A percentile compares a stretch with the other conserved stretches of the same genome.
Conservation (phyloP, 92 coral and sea anemone genomes). For the Palythoa grandis region DNA sequence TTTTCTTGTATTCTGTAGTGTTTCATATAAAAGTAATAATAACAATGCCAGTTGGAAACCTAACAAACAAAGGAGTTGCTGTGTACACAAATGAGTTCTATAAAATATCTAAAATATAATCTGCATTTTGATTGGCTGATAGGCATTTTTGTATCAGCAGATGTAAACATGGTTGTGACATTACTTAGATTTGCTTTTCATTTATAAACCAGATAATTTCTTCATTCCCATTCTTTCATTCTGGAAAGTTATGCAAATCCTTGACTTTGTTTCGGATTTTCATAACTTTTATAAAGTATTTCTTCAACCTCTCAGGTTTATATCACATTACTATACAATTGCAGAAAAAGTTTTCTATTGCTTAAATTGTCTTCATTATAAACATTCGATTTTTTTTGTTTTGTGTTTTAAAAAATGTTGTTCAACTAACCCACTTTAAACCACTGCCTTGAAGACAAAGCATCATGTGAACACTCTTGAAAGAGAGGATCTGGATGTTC, state of each 20-base stretch:
- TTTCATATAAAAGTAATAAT: neutral
- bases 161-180: too few relatives aligned
- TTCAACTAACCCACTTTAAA: constrained; percentile 32
- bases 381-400: neutral
- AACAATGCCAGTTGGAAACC: neutral
- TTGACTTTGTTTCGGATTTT: neutral
- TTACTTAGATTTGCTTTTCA: neutral
- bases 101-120: too few relatives aligned
- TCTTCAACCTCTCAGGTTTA: too few relatives aligned
- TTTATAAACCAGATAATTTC: neutral
- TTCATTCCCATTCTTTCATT: too few relatives aligned
- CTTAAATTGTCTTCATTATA: neutral
- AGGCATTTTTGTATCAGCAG: too few relatives aligned
- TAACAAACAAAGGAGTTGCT: neutral
- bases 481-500: constrained; percentile 43
- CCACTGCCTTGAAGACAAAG: constrained; percentile 33
- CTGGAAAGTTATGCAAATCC: too few relatives aligned
- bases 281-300: neutral
- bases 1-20: neutral
- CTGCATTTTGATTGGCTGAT: too few relatives aligned
- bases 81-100: too few relatives aligned
- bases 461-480: constrained; percentile 20
- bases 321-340: neutral
- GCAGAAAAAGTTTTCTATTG: neutral
- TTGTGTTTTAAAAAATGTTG: constrained; percentile 11